Percentiles rank a stretch among this genome's conserved stretches.
These are phyloP conservation scores for Antrozous pallidus DNA, from an alignment of 2,797 vertebrate genomes.

Conservation along the genomic window DNA sequence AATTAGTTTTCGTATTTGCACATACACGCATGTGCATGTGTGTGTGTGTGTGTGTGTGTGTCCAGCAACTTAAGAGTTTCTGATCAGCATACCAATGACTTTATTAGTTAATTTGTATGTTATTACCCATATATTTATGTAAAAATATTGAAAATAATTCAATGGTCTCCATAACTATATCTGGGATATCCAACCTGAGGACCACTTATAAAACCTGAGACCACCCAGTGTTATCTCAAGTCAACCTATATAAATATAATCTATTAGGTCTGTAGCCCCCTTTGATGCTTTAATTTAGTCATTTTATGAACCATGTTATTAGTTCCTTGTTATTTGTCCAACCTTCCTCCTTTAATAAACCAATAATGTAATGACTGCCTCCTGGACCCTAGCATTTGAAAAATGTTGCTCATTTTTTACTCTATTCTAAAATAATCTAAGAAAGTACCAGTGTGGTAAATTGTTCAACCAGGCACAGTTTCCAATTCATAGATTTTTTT, in stretches of 20 bases:
- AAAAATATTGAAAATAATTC: neutral
- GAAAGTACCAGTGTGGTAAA: slow-evolving; percentile 10
- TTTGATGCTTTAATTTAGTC: neutral
- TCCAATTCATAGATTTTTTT: slow-evolving; percentile 7
- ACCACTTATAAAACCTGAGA: neutral
- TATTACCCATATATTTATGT: neutral
- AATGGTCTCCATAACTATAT: neutral
- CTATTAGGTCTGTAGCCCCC: neutral
- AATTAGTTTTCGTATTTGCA: neutral
- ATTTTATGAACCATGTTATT: neutral
- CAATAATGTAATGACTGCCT: neutral
- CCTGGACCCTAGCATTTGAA: neutral
- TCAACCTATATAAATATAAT: neutral
- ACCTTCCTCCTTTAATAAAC: neutral
- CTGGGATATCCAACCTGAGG: neutral
- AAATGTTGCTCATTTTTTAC: neutral
- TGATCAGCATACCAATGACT: neutral
- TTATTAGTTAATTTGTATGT: neutral
- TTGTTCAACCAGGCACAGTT: neutral
- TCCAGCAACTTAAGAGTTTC: neutral
- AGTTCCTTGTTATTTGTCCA: neutral
- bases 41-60: neutral
- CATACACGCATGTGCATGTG: neutral
- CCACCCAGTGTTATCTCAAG: neutral
- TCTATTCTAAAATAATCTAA: neutral